Conservation (phyloP, 2,797 vertebrate species). For the Enteromius anoplus region DNA sequence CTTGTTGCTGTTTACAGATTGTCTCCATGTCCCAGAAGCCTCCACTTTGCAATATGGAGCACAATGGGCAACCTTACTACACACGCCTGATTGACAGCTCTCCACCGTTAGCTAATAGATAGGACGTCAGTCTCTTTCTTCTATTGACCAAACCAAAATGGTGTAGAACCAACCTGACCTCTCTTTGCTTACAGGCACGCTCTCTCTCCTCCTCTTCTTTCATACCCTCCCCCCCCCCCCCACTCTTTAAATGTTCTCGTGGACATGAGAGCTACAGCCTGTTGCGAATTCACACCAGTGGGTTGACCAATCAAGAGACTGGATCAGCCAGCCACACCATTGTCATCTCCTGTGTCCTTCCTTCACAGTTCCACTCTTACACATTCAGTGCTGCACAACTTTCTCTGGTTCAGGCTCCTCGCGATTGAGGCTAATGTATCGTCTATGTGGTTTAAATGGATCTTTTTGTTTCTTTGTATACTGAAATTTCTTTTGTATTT, state of each 20-base stretch:
- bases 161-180: constrained; percentile 53
- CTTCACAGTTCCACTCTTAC: constrained; percentile 10
- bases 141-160: constrained; percentile 61
- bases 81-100: constrained; percentile 81
- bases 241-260: constrained; percentile 39
- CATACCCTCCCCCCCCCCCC: background rate
- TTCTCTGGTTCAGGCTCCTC: constrained; percentile 47
- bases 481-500: constrained; percentile 50
- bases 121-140: constrained; percentile 45
- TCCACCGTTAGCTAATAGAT: constrained; percentile 72
- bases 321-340: constrained; percentile 59
- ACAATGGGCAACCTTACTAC: constrained; percentile 64
- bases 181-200: constrained; percentile 56
- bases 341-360: constrained; percentile 33
- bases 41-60: constrained; percentile 78
- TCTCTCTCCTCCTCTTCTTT: background rate
- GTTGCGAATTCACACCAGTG: constrained; percentile 33
- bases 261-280: constrained; percentile 58
- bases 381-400: constrained; percentile 28
- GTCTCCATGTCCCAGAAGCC: constrained; percentile 71
- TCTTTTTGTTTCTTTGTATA: constrained; percentile 57
- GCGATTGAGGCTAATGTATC: constrained; percentile 46
- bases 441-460: constrained; percentile 51
- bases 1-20: constrained; percentile 40
- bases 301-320: constrained; percentile 59